These are phyloP conservation scores for Anadara kagoshimensis DNA, from an alignment of 1,140 invertebrate species.

Conservation along the genomic window DNA sequence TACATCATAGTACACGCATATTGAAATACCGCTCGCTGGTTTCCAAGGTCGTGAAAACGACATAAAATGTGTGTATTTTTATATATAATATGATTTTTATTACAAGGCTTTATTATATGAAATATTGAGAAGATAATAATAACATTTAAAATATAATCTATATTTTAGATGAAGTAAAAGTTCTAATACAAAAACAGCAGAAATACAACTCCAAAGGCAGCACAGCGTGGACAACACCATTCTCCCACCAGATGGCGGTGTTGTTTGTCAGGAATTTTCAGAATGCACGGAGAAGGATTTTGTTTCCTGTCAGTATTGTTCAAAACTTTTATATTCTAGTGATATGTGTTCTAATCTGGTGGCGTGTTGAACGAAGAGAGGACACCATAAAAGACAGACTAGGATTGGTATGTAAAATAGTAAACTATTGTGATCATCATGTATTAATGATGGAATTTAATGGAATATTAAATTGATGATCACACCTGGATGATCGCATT, in stretches of 20 bases:
- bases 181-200: slow-evolving; percentile 1
- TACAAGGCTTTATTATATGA: too few species aligned
- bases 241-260: slow-evolving; percentile 28
- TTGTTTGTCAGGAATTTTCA: slow-evolving; percentile 53
- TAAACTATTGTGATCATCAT: too few species aligned
- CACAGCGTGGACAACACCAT: slow-evolving; percentile 11
- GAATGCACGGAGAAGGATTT: slow-evolving; percentile 33
- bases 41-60: too few species aligned
- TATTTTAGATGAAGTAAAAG: slow-evolving; percentile 10
- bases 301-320: slow-evolving; percentile 27
- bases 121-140: too few species aligned
- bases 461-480: too few species aligned
- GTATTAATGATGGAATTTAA: too few species aligned
- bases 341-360: slow-evolving; percentile 39
- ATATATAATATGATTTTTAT: too few species aligned
- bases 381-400: slow-evolving; percentile 33
- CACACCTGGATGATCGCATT: too few species aligned
- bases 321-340: slow-evolving; percentile 40
- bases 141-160: too few species aligned
- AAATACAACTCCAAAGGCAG: not conserved
- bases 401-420: slow-evolving; percentile 29
- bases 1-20: too few species aligned
- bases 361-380: slow-evolving; percentile 31
- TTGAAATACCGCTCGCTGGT: too few species aligned
- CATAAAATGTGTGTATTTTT: too few species aligned